phyloP scores from a whole-genome alignment of 2,888 invertebrate genomes.

The Piscicola geometra region DNA sequence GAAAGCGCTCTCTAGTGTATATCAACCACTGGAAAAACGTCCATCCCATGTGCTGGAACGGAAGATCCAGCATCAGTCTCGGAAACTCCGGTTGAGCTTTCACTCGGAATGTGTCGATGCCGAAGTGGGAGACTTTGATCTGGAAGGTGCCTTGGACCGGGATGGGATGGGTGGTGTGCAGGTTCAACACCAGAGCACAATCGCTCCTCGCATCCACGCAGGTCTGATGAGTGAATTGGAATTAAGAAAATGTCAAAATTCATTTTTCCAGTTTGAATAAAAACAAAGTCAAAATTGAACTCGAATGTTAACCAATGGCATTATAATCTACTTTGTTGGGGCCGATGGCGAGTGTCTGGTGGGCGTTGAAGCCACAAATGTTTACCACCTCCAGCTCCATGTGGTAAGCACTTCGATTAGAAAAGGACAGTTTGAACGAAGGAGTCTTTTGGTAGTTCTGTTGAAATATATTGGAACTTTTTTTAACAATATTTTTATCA shows the following conservation, averaged over 20 bases:
- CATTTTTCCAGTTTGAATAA: no score
- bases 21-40: background rate
- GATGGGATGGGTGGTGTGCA: slow-evolving; percentile 4
- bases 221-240: background rate
- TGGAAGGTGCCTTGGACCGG: background rate
- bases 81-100: background rate
- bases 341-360: background rate
- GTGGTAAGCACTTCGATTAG: background rate
- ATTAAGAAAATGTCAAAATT: no score
- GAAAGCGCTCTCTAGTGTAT: background rate
- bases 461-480: no score
- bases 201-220: background rate
- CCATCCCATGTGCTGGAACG: background rate
- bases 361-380: background rate
- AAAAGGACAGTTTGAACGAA: background rate
- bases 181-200: background rate
- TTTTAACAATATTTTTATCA: no score
- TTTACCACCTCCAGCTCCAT: slow-evolving; percentile 1
- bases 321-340: background rate
- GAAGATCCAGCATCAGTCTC: background rate
- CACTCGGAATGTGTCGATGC: background rate
- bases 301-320: background rate
- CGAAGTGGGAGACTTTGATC: slow-evolving; percentile 12
- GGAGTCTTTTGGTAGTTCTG: background rate
- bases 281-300: no score